Evolutionary conservation across 37 sponge, comb jelly and placozoan genomes (phyloP).

Genomic region (Spongilla lacustris): DNA sequence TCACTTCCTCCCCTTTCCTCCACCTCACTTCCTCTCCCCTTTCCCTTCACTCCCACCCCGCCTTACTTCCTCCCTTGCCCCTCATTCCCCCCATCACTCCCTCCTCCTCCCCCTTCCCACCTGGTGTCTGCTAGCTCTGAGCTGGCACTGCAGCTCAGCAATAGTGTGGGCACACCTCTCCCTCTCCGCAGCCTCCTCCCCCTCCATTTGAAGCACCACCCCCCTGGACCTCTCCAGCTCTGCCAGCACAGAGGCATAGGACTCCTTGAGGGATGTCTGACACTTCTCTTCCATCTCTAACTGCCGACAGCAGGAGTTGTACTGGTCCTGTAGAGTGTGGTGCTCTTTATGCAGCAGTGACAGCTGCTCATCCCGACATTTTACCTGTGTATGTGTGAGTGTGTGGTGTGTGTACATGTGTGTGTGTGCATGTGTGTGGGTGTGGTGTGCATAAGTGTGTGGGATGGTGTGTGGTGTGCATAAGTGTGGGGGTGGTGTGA

Average conservation of each 20-base stretch:
- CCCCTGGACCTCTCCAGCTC: conserved; percentile 16
- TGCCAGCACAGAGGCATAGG: conserved; percentile 5
- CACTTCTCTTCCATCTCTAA: neutral
- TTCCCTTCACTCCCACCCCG: no score
- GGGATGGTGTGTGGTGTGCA: no score
- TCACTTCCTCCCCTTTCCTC: no score
- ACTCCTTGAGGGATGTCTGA: conserved; percentile 7
- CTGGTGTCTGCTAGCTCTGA: neutral
- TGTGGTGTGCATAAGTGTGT: no score
- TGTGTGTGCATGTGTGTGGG: no score
- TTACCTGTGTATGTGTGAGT: no score
- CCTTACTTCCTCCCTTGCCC: no score
- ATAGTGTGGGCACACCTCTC: conserved; percentile 15
- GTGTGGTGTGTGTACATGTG: no score
- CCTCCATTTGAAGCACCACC: conserved; percentile 10
- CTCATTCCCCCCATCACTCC: no score
- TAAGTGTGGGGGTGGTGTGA: neutral
- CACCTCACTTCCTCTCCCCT: neutral
- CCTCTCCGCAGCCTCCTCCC: conserved; percentile 8
- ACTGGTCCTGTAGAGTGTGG: conserved; percentile 8
- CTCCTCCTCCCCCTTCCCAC: no score
- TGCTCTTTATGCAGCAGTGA: neutral
- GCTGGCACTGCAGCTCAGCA: conserved; percentile 24
- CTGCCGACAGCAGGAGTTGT: neutral
- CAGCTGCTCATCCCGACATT: conserved; percentile 9